Evolutionary conservation across 2,797 vertebrate species (phyloP), one percentile per base, ranked within the genome.

Genomic region (Kryptolebias ocellatus): DNA sequence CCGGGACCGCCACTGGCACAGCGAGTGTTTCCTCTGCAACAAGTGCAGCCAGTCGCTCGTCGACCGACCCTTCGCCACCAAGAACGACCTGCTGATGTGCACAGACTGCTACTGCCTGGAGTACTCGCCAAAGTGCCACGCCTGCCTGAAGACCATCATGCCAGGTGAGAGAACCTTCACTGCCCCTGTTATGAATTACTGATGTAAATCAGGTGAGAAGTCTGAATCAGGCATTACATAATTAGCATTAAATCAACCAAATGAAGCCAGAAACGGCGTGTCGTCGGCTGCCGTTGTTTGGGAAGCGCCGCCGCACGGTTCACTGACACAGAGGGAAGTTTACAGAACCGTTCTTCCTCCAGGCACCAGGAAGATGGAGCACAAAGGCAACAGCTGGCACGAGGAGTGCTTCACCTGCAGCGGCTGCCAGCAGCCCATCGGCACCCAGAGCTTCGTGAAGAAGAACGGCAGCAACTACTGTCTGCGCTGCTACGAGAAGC

Each of bases 301-400:
- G 20, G 37, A 10, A 39, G 37, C 37, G 11, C 37, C 37, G 11
- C 10, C 37, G 10, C 37, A 39, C 11, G 37, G 37, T 39, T 8
- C 37, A 39, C 37, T 39, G 37, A 39, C 37, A 39, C 3, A 10
- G 37, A 39, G 37, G 37, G 8, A 9, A 39, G 2, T 1, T 39
- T 39, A 39, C 37, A 39, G 37, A 10, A 39, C 37, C 14, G 17
- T 59, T 28, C 46, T 17, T 50, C 53, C 29, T 31, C 42, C 63
- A 99, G 97, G 97, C 63, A 95, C 96, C 53, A 96, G 95, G 78
- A 99, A 98, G 93, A 96, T 98, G 96, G 97, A 98, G 85, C 96
- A 98, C 59, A 97, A 95, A 84, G 96, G 95, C 58, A 96, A 91
- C 88, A 98, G 95, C 81, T 99, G 97, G 97, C 97, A 99, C 0